Evolutionary conservation across 2,113 vertebrate species (phyloP), one percentile per base, ranked within the genome.

Genomic region (Pleuronectes platessa): DNA sequence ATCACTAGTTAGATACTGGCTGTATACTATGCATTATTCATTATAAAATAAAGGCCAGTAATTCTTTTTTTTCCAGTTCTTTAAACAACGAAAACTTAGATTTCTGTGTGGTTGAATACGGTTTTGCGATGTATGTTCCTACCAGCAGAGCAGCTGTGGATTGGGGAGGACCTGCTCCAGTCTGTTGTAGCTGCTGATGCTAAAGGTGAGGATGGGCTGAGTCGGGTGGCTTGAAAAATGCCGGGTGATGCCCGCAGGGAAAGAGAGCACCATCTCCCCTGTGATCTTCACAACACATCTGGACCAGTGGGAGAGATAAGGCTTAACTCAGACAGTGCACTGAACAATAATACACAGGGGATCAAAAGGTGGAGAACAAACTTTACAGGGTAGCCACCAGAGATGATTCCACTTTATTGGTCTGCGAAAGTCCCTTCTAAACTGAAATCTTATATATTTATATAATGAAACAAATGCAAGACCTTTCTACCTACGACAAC

Each of bases 81-180:
- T 9, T 37, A 10, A 10, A 37, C 9, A 2, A 10, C 35, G 2
- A 37, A 37, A 37, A 37, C 9, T 1, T 37, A 2, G 35, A 10
- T 2, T 51, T 18, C 47, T 51, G 15, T 51, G 15, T 51, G 17
- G 2, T 18, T 49, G 14, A 18, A 17, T 49, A 4, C 14, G 4
- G 47, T 5, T 15, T 5, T 0, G 47, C 5, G 17, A 18, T 51
- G 2, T 8, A 18, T 27, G 42, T 45, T 59, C 82, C 94, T 92
- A 99, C 98, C 97, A 97, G 96, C 98, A 98, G 83, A 99, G 96
- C 76, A 99, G 96, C 93, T 99, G 98, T 3, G 98, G 98, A 82
- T 99, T 99, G 86, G 98, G 98, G 88, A 99, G 95, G 85, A 98
- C 96, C 42, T 99, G 98, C 92, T 99, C 97, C 93, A 99, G 96